Evolutionary conservation across 2,888 invertebrate genomes (phyloP).

Genomic region (Patella ulyssiponensis): DNA sequence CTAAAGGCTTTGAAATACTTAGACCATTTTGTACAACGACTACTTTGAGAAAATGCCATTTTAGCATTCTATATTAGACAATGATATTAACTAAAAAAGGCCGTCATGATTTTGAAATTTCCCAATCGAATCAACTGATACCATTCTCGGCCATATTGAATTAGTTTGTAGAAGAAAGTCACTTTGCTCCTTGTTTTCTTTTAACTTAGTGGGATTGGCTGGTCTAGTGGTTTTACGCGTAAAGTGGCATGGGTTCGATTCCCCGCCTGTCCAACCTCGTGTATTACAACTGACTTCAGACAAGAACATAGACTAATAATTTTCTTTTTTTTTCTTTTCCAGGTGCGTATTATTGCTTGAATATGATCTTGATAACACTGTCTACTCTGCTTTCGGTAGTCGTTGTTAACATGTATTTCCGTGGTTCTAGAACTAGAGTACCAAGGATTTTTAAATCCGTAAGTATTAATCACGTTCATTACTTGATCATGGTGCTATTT

Average conservation of each 20-base stretch:
- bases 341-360: conserved; percentile 72
- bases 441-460: conserved; percentile 66
- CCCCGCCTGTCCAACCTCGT: too few relatives aligned
- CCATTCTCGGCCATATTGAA: not conserved
- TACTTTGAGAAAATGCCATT: too few relatives aligned
- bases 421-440: conserved; percentile 65
- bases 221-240: too few relatives aligned
- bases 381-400: conserved; percentile 71
- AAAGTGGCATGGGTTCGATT: too few relatives aligned
- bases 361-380: conserved; percentile 72
- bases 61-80: too few relatives aligned
- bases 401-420: conserved; percentile 71
- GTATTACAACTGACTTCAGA: not conserved
- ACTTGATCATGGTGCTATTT: too few relatives aligned
- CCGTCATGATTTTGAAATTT: too few relatives aligned
- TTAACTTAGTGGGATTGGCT: too few relatives aligned
- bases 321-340: conserved; percentile 34
- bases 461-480: conserved; percentile 13
- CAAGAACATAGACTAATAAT: not conserved
- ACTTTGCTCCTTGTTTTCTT: not conserved
- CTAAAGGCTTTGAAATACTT: too few relatives aligned
- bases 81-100: too few relatives aligned
- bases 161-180: not conserved
- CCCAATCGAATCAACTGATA: too few relatives aligned
- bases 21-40: too few relatives aligned